These are phyloP conservation scores for Schizothorax lantsangensis DNA, from an alignment of 2,797 vertebrate species.

Conservation along the genomic window DNA sequence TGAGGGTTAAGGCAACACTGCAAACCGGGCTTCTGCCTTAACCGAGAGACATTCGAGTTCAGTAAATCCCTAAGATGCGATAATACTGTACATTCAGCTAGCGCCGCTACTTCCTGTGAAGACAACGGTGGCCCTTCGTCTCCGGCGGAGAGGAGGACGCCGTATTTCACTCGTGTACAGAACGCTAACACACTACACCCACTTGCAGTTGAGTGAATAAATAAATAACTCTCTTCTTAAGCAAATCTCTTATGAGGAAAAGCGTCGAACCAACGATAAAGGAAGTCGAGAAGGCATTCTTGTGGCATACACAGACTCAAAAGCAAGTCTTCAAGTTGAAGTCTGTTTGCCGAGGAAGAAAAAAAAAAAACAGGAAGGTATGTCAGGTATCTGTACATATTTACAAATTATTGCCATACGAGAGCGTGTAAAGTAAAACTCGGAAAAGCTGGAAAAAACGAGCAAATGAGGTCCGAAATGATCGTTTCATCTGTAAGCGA, in stretches of 20 bases:
- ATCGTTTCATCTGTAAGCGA: slow-evolving; percentile 1
- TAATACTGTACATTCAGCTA: slow-evolving; percentile 67
- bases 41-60: slow-evolving; percentile 54
- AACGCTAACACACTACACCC: slow-evolving; percentile 48
- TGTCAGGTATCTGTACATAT: slow-evolving; percentile 73
- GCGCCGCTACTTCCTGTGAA: slow-evolving; percentile 40
- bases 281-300: slow-evolving; percentile 61
- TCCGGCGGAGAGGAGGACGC: not conserved
- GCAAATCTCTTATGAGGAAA: slow-evolving; percentile 44
- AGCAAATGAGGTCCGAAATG: not conserved
- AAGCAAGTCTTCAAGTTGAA: slow-evolving; percentile 58
- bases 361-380: slow-evolving; percentile 34
- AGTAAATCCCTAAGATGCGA: slow-evolving; percentile 50
- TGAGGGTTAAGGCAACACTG: slow-evolving; percentile 60
- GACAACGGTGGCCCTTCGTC: not conserved
- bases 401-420: slow-evolving; percentile 91
- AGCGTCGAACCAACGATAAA: slow-evolving; percentile 38
- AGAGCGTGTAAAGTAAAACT: slow-evolving; percentile 40
- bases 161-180: slow-evolving; percentile 35
- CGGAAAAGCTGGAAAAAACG: not conserved
- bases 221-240: slow-evolving; percentile 65
- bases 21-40: slow-evolving; percentile 55
- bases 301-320: slow-evolving; percentile 60
- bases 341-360: slow-evolving; percentile 60
- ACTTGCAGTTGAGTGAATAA: slow-evolving; percentile 63